Conservation (phyloP, 2,888 invertebrate species). For the Sinotaia quadrata region DNA sequence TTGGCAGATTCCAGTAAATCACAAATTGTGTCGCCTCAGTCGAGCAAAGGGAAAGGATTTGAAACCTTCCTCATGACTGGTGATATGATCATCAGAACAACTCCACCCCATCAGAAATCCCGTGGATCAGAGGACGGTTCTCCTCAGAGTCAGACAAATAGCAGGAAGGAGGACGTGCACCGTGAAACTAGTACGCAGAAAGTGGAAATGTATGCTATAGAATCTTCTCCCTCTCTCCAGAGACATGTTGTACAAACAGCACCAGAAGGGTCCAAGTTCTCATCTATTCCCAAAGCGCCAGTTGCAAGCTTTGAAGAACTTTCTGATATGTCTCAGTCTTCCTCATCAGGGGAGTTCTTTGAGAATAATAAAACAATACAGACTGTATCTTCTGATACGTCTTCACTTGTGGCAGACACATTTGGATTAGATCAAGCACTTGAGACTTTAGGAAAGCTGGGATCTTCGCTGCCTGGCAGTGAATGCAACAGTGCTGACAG, state of each 20-base stretch:
- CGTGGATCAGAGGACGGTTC: conserved; percentile 9
- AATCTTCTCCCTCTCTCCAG: conserved; percentile 9
- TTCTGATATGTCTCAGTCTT: conserved; percentile 44
- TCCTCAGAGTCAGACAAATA: conserved; percentile 12
- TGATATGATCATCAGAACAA: conserved; percentile 93
- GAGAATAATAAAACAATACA: conserved; percentile 1
- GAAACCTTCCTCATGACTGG: conserved; percentile 94
- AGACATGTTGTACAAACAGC: conserved; percentile 15
- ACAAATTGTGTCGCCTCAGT: conserved; percentile 32
- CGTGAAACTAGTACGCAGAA: conserved; percentile 22
- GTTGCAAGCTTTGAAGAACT: conserved; percentile 46
- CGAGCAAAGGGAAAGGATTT: conserved; percentile 58
- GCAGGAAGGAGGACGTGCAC: conserved; percentile 3
- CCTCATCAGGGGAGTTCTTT: conserved; percentile 30
- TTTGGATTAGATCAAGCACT: conserved; percentile 27
- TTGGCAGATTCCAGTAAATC: conserved; percentile 26
- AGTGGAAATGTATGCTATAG: conserved; percentile 18
- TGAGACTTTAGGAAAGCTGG: conserved; percentile 31
- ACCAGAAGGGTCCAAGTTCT: conserved; percentile 23
- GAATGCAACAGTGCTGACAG: conserved; percentile 32
- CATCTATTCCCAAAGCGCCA: conserved; percentile 38
- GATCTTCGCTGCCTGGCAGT: conserved; percentile 20
- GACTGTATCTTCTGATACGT: not conserved
- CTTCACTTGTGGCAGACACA: conserved; percentile 17
- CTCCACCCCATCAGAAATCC: conserved; percentile 71